These are phyloP conservation scores for Cephalotes varians DNA, from an alignment of 2,888 invertebrate species.

Conservation along the genomic window DNA sequence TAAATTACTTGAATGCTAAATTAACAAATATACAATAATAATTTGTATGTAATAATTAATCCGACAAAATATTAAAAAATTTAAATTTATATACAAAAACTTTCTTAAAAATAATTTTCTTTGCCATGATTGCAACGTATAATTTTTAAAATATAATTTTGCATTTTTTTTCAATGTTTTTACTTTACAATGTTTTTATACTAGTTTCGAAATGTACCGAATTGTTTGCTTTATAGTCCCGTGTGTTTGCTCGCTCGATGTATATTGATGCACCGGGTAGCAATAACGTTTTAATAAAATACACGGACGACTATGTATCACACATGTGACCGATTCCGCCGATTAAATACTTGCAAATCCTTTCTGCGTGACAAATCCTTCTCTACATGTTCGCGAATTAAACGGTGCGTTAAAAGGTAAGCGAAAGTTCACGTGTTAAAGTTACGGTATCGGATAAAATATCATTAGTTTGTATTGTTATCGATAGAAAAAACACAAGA, in stretches of 20 bases:
- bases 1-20: neutral
- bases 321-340: constrained; percentile 27
- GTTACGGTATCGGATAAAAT: constrained; percentile 29
- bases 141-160: neutral
- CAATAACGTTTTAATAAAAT: constrained; percentile 51
- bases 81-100: neutral
- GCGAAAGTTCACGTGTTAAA: constrained; percentile 45
- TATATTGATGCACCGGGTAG: constrained; percentile 8
- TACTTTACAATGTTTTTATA: constrained; percentile 24
- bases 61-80: neutral
- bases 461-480: neutral
- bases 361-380: constrained; percentile 43
- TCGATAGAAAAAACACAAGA: neutral
- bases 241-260: constrained; percentile 37
- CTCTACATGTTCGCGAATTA: constrained; percentile 39
- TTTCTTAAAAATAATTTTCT: neutral
- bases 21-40: neutral
- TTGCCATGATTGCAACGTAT: neutral
- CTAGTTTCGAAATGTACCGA: constrained; percentile 25
- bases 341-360: constrained; percentile 51
- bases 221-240: constrained; percentile 43
- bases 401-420: constrained; percentile 39
- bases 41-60: neutral
- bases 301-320: constrained; percentile 17
- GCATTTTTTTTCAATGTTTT: constrained; percentile 1